These are phyloP conservation scores for Aethes cnicana DNA, from an alignment of 2,888 invertebrate species.

Conservation along the genomic window DNA sequence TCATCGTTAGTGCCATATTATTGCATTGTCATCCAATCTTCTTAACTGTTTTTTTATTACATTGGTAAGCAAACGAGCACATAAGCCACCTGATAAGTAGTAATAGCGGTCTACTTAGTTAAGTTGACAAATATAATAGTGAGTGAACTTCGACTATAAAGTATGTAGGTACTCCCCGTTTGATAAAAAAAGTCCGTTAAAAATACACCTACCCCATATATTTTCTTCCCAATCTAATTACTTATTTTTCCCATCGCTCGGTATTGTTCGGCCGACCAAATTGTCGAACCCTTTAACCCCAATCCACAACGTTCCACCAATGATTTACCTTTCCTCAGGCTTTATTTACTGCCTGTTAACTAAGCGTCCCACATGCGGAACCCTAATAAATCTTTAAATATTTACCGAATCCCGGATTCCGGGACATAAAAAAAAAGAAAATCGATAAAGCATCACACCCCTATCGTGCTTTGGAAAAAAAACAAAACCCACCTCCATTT, in stretches of 20 bases:
- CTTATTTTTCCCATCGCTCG: not conserved
- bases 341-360: conserved; percentile 26
- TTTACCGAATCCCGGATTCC: conserved; percentile 16
- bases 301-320: conserved; percentile 14
- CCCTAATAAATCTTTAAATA: conserved; percentile 30
- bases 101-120: no score
- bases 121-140: no score
- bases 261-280: not conserved
- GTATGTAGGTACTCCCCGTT: no score
- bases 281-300: conserved; percentile 10
- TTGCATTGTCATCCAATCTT: no score
- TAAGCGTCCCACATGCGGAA: conserved; percentile 20
- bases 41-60: no score
- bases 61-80: no score
- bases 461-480: conserved; percentile 28
- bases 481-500: not conserved
- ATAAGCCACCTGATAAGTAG: no score
- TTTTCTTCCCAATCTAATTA: no score
- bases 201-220: no score
- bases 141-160: no score
- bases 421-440: conserved; percentile 23
- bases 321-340: conserved; percentile 19
- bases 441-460: conserved; percentile 22
- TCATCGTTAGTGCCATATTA: no score
- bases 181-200: no score